Conservation (phyloP, 2,888 invertebrate species). For the Griposia aprilina region DNA sequence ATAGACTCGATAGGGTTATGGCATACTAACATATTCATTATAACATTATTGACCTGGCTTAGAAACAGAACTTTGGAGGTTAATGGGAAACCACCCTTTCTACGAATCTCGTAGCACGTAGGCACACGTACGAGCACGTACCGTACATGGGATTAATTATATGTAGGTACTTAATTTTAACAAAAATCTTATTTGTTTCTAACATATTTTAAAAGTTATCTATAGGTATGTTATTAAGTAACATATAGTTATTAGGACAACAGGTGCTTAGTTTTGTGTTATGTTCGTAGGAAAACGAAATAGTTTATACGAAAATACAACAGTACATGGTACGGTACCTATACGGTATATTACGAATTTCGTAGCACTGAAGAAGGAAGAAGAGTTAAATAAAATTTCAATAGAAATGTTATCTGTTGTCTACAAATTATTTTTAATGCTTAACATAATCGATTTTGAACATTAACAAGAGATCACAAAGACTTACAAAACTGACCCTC, state of each 20-base stretch:
- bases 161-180: neutral
- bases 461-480: no score
- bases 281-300: neutral
- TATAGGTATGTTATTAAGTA: no score
- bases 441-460: neutral
- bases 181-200: neutral
- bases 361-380: neutral
- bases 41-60: neutral
- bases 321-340: no score
- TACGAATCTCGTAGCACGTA: slow-evolving; percentile 9
- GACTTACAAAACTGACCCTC: no score
- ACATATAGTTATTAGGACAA: neutral
- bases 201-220: neutral
- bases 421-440: neutral
- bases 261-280: neutral
- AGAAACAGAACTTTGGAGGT: neutral
- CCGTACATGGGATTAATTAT: neutral
- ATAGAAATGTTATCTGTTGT: neutral
- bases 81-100: neutral
- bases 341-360: no score
- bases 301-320: no score
- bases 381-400: neutral
- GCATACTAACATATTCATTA: neutral
- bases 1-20: no score
- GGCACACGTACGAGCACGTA: no score